Percentiles rank a stretch among this genome's conserved stretches.
These are phyloP conservation scores for Oryzias dopingdopingensis DNA, from an alignment of 2,797 vertebrate genomes.

Conservation along the genomic window DNA sequence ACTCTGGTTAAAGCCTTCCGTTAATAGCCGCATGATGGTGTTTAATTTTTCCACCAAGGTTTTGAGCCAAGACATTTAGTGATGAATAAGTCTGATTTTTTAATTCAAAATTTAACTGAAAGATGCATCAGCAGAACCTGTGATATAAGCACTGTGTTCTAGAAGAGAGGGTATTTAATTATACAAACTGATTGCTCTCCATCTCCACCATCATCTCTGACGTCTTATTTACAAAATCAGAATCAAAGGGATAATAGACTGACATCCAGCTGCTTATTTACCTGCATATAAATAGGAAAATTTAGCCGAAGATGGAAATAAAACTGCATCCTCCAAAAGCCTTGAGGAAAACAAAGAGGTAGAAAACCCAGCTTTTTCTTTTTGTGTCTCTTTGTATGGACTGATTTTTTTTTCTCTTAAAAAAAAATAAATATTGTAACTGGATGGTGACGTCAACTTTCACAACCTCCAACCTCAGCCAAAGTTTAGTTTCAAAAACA, in stretches of 20 bases:
- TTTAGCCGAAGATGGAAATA: conserved; percentile 38
- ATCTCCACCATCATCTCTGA: conserved; percentile 66
- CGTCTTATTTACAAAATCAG: conserved; percentile 67
- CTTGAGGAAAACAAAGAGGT: conserved; percentile 10
- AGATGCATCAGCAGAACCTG: conserved; percentile 60
- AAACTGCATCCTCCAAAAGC: conserved; percentile 34
- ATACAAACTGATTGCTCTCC: conserved; percentile 61
- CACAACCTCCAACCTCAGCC: not conserved
- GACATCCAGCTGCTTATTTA: conserved; percentile 54
- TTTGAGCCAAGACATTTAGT: conserved; percentile 26
- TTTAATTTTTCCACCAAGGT: conserved; percentile 19
- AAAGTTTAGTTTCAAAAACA: not conserved
- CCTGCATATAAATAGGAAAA: conserved; percentile 69
- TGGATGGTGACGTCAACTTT: not conserved
- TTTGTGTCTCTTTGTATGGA: not conserved
- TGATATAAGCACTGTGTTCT: conserved; percentile 61
- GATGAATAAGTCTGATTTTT: conserved; percentile 66
- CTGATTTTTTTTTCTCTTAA: conserved; percentile 11
- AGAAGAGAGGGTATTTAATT: conserved; percentile 65
- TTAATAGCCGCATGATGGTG: conserved; percentile 13
- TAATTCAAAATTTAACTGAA: conserved; percentile 52
- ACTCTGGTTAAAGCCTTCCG: conserved; percentile 11
- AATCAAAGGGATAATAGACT: conserved; percentile 65
- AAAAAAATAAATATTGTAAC: conserved; percentile 6
- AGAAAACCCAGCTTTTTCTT: conserved; percentile 6